phyloP scores from a whole-genome alignment of 2,888 invertebrate genomes.

The Tryphoninae sp. region DNA sequence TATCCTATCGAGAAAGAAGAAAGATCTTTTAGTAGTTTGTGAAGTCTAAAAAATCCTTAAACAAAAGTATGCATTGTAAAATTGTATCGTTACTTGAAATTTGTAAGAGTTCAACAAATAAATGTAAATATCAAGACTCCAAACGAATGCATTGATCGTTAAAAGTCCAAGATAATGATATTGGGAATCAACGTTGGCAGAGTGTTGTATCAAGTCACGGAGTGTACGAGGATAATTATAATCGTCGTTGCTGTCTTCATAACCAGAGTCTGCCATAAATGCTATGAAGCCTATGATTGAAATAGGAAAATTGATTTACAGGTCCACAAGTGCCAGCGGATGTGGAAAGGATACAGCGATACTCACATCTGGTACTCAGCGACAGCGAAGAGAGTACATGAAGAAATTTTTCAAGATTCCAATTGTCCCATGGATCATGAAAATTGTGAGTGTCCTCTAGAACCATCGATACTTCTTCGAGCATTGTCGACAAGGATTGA shows the following conservation, averaged over 20 bases:
- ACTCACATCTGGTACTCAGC: constrained; percentile 77
- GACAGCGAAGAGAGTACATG: constrained; percentile 76
- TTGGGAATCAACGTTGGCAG: constrained; percentile 72
- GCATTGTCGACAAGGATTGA: constrained; percentile 76
- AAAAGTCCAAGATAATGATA: constrained; percentile 77
- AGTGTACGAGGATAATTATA: constrained; percentile 73
- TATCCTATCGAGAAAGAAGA: constrained; percentile 67
- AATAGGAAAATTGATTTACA: background rate
- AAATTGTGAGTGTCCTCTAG: constrained; percentile 74
- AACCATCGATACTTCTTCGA: constrained; percentile 72
- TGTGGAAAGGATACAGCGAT: background rate
- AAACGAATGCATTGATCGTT: constrained; percentile 73
- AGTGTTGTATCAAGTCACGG: constrained; percentile 71
- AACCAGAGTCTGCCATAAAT: constrained; percentile 70
- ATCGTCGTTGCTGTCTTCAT: constrained; percentile 68
- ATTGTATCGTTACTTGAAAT: constrained; percentile 72
- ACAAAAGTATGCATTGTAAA: background rate
- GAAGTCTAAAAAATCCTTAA: background rate
- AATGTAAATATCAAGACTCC: constrained; percentile 77
- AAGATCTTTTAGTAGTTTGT: background rate
- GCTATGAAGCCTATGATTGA: constrained; percentile 73
- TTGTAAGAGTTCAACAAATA: constrained; percentile 71
- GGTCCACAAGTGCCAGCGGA: too few species aligned
- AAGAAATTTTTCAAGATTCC: constrained; percentile 71
- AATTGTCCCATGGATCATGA: constrained; percentile 76